These are phyloP conservation scores for Pachypsylla venusta DNA, from an alignment of 1,140 invertebrate species.

Conservation along the genomic window DNA sequence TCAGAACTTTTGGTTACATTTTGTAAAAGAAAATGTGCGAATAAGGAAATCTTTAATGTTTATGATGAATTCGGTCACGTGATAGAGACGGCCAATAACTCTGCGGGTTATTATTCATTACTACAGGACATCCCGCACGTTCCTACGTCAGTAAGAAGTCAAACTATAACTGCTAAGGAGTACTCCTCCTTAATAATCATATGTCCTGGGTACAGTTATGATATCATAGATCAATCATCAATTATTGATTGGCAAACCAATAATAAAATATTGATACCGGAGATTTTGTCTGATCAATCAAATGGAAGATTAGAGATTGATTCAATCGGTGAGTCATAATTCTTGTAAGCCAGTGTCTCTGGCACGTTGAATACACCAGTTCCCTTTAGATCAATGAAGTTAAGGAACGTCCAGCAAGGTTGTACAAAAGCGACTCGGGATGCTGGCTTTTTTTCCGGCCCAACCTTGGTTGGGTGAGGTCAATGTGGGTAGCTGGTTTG, in stretches of 20 bases:
- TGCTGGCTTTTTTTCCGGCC: too few species aligned
- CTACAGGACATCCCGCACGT: slow-evolving; percentile 35
- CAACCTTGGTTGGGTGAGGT: too few species aligned
- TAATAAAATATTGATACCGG: slow-evolving; percentile 30
- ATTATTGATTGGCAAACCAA: slow-evolving; percentile 37
- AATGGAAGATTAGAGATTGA: slow-evolving; percentile 34
- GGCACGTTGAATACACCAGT: too few species aligned
- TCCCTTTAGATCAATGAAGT: too few species aligned
- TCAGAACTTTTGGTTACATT: slow-evolving; percentile 9
- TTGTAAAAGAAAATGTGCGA: slow-evolving; percentile 34
- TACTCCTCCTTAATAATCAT: slow-evolving; percentile 30
- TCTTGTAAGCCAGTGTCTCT: too few species aligned
- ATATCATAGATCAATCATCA: slow-evolving; percentile 17
- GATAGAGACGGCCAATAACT: slow-evolving; percentile 42
- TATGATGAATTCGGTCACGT: slow-evolving; percentile 35
- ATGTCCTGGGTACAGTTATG: slow-evolving; percentile 38
- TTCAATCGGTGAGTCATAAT: too few species aligned
- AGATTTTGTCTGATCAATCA: slow-evolving; percentile 29
- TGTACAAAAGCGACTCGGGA: too few species aligned
- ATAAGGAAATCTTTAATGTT: slow-evolving; percentile 36
- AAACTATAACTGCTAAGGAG: slow-evolving; percentile 32
- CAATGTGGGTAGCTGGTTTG: too few species aligned
- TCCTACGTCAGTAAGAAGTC: slow-evolving; percentile 29
- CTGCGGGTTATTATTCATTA: slow-evolving; percentile 40
- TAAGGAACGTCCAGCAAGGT: too few species aligned